These are phyloP conservation scores for Denticeps clupeoides DNA, from an alignment of 2,797 vertebrate species.

Conservation along the genomic window DNA sequence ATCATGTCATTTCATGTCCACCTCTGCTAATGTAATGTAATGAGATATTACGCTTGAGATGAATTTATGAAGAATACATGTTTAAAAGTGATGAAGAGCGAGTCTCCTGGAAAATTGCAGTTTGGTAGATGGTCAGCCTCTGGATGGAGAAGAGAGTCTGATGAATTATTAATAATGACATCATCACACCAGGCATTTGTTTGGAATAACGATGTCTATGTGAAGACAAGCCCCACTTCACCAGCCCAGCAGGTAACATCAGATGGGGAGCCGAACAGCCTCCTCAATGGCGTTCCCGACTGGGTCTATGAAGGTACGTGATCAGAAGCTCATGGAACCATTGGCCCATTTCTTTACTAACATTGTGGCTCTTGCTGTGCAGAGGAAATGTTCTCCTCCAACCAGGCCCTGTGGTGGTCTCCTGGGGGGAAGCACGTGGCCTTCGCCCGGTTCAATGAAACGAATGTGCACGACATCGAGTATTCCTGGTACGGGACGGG, in stretches of 20 bases:
- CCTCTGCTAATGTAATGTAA: no score
- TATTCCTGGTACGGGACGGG: constrained; percentile 81
- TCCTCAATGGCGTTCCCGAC: constrained; percentile 89
- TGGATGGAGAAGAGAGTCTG: no score
- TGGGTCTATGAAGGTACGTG: constrained; percentile 92
- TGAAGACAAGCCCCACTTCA: constrained; percentile 61
- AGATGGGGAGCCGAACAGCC: constrained; percentile 62
- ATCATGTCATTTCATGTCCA: no score
- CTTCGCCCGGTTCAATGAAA: constrained; percentile 86
- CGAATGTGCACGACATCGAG: constrained; percentile 72
- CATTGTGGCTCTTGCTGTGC: constrained; percentile 14
- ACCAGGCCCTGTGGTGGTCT: constrained; percentile 87
- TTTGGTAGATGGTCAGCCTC: no score
- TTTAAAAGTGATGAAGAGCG: no score
- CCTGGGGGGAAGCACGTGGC: constrained; percentile 76
- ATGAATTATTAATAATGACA: no score
- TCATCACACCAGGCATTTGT: constrained; percentile 68
- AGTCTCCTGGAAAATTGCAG: no score
- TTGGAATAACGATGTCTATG: constrained; percentile 74
- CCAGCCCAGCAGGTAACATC: constrained; percentile 57
- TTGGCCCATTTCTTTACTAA: no score
- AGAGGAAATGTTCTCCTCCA: constrained; percentile 94
- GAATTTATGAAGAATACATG: no score
- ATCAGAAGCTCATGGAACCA: neutral
- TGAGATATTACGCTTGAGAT: no score